Base-by-base conservation (phyloP, 2,888 invertebrate species). In the Lasioglossum calceatum region DNA sequence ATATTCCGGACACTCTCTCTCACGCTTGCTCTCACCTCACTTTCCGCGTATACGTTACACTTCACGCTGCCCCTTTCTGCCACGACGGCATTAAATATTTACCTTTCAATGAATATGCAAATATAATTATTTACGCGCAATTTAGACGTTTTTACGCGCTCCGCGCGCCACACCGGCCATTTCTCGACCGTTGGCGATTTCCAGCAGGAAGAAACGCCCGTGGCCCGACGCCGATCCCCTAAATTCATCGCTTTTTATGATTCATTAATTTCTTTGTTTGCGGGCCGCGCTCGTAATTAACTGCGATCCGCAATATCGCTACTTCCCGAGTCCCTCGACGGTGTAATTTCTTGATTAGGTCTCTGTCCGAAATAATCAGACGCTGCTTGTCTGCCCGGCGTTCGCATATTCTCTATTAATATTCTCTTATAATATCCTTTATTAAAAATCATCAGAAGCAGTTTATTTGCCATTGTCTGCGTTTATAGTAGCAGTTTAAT, bases 91-190 rank as follows among this genome's bases (percentile, higher is more conserved):
- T 95, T 95, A 95, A 95, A 95, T 95, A 95, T 95, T 95, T 95
- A 95, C 95, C 92, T 95, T 94, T 93, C 94, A 93, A 95, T 95
- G 94, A 95, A 95, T 95, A 95, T 95, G 95, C 95, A 95, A 95
- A 95, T 95, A 95, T 95, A 95, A 95, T 95, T 95, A 95, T 95
- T 95, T 94, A 95, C 94, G 94, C 94, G 94, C 94, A 95, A 95
- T 95, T 95, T 95, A 93, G 93, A 93, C 94, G 94, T 95, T 95
- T 95, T 95, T 95, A 93, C 94, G 91, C 94, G 89, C 87, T 84
- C 78, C 89, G 89, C 88, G 89, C 77, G 42, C 89, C 86, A 19
- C 82, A 50, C 77, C 36, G 54, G 7, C 23, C 74, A 50, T 74
- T 74, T 44, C 74, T 74, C 74, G 74, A 71, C 80, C 67, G 5